Conservation (phyloP, 1,140 invertebrate species). For the Solenopsis fugax region DNA sequence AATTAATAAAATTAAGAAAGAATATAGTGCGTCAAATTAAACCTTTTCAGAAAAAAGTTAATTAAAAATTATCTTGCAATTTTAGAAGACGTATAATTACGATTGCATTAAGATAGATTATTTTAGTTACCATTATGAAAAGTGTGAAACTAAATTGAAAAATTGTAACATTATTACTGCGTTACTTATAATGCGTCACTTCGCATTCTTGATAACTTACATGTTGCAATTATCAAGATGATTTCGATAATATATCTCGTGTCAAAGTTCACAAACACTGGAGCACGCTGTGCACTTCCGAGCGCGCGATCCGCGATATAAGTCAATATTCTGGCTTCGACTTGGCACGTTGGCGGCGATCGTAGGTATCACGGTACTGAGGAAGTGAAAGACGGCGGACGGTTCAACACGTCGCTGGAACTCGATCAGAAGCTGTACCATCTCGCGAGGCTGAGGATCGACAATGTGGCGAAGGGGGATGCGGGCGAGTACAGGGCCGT, state of each 20-base stretch:
- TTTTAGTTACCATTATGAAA: neutral
- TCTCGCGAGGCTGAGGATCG: conserved; percentile 94
- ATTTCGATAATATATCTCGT: neutral
- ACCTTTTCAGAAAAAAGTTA: neutral
- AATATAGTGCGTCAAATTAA: neutral
- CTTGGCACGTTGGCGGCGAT: conserved; percentile 42
- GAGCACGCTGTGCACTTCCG: conserved; percentile 35
- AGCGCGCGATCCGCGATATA: conserved; percentile 15
- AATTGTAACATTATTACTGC: no score
- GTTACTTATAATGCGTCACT: no score
- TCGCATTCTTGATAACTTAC: neutral
- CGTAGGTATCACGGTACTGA: conserved; percentile 94
- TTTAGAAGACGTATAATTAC: neutral
- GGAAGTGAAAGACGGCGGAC: conserved; percentile 91
- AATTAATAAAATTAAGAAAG: neutral
- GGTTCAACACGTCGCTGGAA: conserved; percentile 93
- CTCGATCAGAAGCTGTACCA: conserved; percentile 96
- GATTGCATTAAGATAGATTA: neutral
- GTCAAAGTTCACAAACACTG: neutral
- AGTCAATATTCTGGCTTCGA: conserved; percentile 28
- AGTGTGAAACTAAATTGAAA: no score
- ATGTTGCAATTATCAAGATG: neutral
- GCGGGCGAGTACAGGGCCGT: conserved; percentile 97
- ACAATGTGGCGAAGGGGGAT: conserved; percentile 93
- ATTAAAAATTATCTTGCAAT: neutral